Conservation (phyloP, 1,140 invertebrate species). For the Araneus ventricosus region DNA sequence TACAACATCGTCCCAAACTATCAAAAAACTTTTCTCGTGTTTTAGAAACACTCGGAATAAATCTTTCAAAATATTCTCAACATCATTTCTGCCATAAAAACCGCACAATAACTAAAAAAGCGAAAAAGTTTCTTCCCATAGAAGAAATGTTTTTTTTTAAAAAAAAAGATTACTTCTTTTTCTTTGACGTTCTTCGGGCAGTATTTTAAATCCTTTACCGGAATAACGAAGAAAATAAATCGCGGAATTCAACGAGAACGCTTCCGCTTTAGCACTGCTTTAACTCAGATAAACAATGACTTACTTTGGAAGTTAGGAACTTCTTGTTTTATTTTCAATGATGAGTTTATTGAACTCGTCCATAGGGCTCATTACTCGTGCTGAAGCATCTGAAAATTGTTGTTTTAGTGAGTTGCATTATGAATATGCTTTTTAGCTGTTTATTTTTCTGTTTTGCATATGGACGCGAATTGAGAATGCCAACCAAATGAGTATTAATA, state of each 20-base stretch:
- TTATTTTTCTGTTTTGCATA: not conserved
- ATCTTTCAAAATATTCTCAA: not conserved
- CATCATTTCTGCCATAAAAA: not conserved
- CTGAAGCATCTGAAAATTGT: not conserved
- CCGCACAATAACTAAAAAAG: not conserved
- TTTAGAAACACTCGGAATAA: not conserved
- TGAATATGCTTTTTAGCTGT: not conserved
- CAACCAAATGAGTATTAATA: not conserved
- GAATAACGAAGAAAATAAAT: not conserved
- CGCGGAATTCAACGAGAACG: not conserved
- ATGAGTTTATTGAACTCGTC: constrained; percentile 6
- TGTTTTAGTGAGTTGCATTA: not conserved
- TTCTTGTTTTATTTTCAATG: not conserved
- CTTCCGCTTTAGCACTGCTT: not conserved
- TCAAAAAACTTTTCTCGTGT: not conserved
- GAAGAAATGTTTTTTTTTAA: too few species aligned
- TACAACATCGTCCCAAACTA: not conserved
- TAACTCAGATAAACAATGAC: not conserved
- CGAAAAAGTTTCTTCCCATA: not conserved
- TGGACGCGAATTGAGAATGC: not conserved
- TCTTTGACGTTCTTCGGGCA: not conserved
- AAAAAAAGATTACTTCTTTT: too few species aligned
- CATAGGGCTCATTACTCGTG: not conserved
- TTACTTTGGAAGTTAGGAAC: not conserved
- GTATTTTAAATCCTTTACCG: not conserved